A percentile compares a stretch with the other conserved stretches of the same genome.
Evolutionary conservation across 1,140 invertebrate genomes (phyloP).

Genomic region (Pseudoatta argentina): DNA sequence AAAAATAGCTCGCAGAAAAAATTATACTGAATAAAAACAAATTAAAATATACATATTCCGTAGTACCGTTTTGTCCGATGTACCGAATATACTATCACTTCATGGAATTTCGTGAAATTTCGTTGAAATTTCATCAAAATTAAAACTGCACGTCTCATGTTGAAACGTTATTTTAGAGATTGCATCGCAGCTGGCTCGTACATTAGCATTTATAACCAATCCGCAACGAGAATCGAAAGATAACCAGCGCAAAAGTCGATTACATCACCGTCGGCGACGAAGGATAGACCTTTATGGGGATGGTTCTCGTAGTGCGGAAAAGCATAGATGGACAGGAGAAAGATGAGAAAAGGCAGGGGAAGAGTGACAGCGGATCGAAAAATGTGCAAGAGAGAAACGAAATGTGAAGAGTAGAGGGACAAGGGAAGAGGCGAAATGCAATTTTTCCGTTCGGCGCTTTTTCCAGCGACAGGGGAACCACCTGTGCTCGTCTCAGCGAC

Average conservation of each 20-base stretch:
- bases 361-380: neutral
- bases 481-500: constrained; percentile 82
- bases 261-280: constrained; percentile 55
- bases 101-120: neutral
- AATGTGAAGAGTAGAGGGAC: neutral
- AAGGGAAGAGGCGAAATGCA: constrained; percentile 77
- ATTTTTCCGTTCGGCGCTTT: constrained; percentile 82
- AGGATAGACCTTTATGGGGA: constrained; percentile 30
- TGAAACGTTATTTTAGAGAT: constrained; percentile 43
- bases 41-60: neutral
- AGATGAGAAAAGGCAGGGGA: constrained; percentile 3
- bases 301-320: constrained; percentile 19
- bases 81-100: neutral
- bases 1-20: neutral
- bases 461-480: constrained; percentile 74
- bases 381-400: constrained; percentile 40
- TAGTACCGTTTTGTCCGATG: neutral
- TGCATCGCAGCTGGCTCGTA: constrained; percentile 67
- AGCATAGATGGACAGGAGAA: neutral
- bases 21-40: constrained; percentile 12
- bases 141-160: constrained; percentile 58
- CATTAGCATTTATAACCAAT: constrained; percentile 84
- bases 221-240: constrained; percentile 77
- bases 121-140: constrained; percentile 35
- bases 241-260: constrained; percentile 69